Percentiles rank a stretch among this genome's conserved stretches.
Evolutionary conservation across 1,140 invertebrate species (phyloP).

Genomic region (Bombus turneri): DNA sequence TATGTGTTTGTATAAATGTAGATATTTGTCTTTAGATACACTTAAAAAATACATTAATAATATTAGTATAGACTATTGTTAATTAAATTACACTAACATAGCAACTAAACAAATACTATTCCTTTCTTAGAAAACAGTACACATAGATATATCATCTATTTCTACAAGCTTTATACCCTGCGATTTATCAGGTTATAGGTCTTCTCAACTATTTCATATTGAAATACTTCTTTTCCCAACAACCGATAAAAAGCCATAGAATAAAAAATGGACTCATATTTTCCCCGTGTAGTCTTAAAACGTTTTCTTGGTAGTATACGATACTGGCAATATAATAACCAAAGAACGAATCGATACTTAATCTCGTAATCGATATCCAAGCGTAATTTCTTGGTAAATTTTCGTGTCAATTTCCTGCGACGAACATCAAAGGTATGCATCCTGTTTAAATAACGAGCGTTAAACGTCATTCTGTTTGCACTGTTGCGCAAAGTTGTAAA

Average conservation of each 20-base stretch:
- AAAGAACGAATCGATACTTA: neutral
- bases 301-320: neutral
- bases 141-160: no score
- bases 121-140: no score
- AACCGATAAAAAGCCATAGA: neutral
- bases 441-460: neutral
- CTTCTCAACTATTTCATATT: no score
- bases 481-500: slow-evolving; percentile 36
- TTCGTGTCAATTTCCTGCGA: neutral
- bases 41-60: no score
- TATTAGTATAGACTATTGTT: neutral
- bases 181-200: no score
- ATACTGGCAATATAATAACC: neutral
- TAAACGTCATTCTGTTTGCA: slow-evolving; percentile 20
- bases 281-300: neutral
- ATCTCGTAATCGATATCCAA: neutral
- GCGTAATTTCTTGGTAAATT: neutral
- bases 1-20: no score
- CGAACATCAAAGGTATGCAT: neutral
- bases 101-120: neutral
- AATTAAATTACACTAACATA: neutral
- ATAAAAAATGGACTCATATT: no score
- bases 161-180: no score
- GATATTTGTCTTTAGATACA: no score
- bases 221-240: neutral